Evolutionary conservation across 2,797 vertebrate species (phyloP), one percentile per base, ranked within the genome.

Genomic region (Leucoraja ocellata): DNA sequence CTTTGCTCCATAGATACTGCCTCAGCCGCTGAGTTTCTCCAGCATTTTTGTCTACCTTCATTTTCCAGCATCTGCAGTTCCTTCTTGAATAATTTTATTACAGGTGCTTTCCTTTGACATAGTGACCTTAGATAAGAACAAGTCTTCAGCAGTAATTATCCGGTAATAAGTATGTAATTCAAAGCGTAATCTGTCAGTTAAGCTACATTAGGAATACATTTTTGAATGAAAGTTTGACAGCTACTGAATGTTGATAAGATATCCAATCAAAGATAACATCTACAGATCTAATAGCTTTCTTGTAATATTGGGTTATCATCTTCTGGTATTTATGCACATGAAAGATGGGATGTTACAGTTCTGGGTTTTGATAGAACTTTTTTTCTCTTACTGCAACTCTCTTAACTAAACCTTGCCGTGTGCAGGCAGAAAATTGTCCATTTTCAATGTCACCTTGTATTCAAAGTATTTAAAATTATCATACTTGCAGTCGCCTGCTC

Each of bases 231-330:
- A 74, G 39, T 71, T 76, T 92, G 90, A 76, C 71, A 92, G 90
- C 90, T 92, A 92, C 90, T 91, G 90, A 91, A 91, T 91, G 90
- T 74, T 92, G 90, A 46, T 73, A 92, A 92, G 90, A 92, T 74
- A 92, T 74, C 90, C 90, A 92, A 92, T 92, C 90, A 76, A 92
- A 76, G 71, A 92, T 71, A 92, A 92, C 90, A 92, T 92, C 90
- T 76, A 76, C 68, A 76, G 71, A 68, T 92, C 76, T 92, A 92
- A 92, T 92, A 71, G 39, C 46, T 76, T 92, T 92, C 90, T 76
- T 92, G 90, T 92, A 46, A 46, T 92, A 76, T 92, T 76, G 39
- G 90, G 73, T 73, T 92, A 92, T 76, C 76, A 76, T 92, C 68
- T 92, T 76, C 39, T 74, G 90, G 25, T 92, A 92, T 76, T 92